A percentile compares a stretch with the other conserved stretches of the same genome.
Evolutionary conservation across 2,113 vertebrate genomes (phyloP).

Genomic region (Ramphastos sulfuratus): DNA sequence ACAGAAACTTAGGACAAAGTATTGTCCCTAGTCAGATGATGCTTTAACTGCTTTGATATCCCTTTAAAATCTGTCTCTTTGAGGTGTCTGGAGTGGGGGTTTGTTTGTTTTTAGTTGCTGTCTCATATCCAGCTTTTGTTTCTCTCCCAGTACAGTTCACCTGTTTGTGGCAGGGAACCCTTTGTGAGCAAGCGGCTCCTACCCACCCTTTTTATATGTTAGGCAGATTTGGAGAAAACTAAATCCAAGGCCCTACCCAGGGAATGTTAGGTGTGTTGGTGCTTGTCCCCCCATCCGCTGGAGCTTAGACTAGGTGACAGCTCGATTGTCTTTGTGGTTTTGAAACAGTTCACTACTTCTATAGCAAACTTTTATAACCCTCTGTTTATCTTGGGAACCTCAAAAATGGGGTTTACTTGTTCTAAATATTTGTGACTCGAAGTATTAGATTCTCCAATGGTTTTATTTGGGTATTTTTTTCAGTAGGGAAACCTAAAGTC

Average conservation of each 20-base stretch:
- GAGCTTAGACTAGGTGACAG: not conserved
- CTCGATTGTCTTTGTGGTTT: not conserved
- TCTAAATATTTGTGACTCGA: not conserved
- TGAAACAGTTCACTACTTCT: not conserved
- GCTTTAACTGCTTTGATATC: not conserved
- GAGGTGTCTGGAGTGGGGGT: not conserved
- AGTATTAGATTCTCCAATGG: not conserved
- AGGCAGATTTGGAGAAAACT: not conserved
- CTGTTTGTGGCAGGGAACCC: not conserved
- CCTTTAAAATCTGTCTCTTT: not conserved
- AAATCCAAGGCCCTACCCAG: not conserved
- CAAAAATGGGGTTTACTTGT: not conserved
- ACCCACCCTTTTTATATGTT: not conserved
- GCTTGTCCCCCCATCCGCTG: too few species aligned
- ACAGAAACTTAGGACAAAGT: not conserved
- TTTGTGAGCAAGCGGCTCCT: not conserved
- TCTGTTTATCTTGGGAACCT: not conserved
- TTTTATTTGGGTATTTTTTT: not conserved
- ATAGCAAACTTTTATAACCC: not conserved
- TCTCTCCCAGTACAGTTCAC: not conserved
- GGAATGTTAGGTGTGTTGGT: not conserved
- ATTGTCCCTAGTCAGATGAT: not conserved
- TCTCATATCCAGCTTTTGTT: slow-evolving; percentile 57
- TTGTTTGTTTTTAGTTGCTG: slow-evolving; percentile 29
- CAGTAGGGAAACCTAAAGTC: not conserved